Conservation (phyloP, 2,797 vertebrate species). For the Ciconia nigra region DNA sequence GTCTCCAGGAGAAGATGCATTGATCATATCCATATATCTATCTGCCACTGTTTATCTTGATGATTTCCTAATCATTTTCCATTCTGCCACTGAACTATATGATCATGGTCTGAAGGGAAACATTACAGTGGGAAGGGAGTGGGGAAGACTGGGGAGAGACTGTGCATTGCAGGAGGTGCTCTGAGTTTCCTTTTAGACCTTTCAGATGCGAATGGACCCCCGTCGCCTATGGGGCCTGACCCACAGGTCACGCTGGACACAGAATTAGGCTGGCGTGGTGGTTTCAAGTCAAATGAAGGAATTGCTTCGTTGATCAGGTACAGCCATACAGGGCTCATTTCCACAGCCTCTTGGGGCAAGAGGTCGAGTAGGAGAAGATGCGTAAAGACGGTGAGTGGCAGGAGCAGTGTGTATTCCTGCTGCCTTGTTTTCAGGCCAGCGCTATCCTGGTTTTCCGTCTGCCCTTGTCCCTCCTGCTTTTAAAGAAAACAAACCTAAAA, state of each 20-base stretch:
- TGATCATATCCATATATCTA: background rate
- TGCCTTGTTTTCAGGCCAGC: background rate
- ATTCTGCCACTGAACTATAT: background rate
- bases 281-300: background rate
- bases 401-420: background rate
- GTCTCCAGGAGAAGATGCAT: background rate
- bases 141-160: background rate
- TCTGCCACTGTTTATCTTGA: background rate
- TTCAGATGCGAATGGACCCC: background rate
- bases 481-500: background rate
- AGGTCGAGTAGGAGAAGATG: background rate
- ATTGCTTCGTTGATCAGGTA: background rate
- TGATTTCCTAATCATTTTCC: background rate
- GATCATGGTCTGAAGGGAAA: background rate
- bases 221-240: background rate
- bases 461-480: background rate
- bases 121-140: background rate
- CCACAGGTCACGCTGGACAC: background rate
- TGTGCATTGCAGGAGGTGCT: background rate
- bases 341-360: background rate
- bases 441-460: fast-evolving
- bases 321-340: background rate
- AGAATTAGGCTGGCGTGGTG: background rate
- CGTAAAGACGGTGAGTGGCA: background rate
- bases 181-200: background rate